These are phyloP conservation scores for Anoplopoma fimbria DNA, from an alignment of 2,113 vertebrate species.

Conservation along the genomic window DNA sequence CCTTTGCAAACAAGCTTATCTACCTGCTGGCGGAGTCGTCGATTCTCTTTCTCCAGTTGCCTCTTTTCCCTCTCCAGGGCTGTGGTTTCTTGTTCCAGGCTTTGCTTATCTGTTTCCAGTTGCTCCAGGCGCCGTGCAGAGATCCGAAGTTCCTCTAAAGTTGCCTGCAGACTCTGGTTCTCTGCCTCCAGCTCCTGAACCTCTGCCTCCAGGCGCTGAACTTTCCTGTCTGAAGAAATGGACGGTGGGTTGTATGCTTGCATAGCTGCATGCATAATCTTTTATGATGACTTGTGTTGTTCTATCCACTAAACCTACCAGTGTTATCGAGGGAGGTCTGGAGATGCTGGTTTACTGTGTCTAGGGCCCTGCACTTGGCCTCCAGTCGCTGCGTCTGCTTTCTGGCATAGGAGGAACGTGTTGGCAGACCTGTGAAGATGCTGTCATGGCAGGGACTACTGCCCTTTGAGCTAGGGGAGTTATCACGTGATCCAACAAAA, in stretches of 20 bases:
- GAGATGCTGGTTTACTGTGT: constrained; percentile 77
- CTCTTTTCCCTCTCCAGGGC: constrained; percentile 88
- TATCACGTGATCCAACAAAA: constrained; percentile 46
- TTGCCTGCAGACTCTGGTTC: constrained; percentile 73
- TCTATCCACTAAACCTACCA: constrained; percentile 51
- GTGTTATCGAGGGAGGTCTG: constrained; percentile 83
- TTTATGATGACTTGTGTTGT: neutral
- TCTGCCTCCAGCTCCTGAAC: constrained; percentile 79
- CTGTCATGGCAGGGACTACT: constrained; percentile 50
- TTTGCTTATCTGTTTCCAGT: constrained; percentile 74
- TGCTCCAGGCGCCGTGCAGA: constrained; percentile 73
- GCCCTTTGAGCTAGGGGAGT: constrained; percentile 51
- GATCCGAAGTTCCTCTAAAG: constrained; percentile 76
- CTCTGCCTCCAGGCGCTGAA: constrained; percentile 82
- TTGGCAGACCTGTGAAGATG: constrained; percentile 81
- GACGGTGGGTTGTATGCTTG: fast-evolving
- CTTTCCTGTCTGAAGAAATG: constrained; percentile 73
- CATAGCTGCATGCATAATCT: neutral
- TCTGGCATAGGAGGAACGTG: constrained; percentile 57
- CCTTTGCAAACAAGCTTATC: no score
- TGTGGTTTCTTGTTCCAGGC: constrained; percentile 75
- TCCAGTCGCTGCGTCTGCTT: constrained; percentile 78
- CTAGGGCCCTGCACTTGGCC: constrained; percentile 75
- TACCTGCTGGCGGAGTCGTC: constrained; percentile 79
- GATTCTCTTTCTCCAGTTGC: constrained; percentile 85